Conservation (phyloP, 2,113 vertebrate species). For the Nycticebus coucang region DNA sequence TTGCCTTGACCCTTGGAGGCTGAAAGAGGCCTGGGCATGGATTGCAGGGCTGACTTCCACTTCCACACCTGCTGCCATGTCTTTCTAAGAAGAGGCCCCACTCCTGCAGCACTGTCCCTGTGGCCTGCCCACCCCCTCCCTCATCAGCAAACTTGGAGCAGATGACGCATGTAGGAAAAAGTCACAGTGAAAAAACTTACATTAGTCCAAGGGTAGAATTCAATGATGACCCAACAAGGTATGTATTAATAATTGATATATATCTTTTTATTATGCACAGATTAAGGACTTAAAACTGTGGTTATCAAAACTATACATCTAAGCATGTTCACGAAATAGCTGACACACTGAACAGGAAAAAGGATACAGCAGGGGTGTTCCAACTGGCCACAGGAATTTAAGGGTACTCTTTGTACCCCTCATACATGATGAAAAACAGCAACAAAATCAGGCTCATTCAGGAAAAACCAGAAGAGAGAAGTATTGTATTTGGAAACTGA, state of each 20-base stretch:
- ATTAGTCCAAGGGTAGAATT: not conserved
- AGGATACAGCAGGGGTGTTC: constrained; percentile 81
- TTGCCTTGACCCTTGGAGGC: not conserved
- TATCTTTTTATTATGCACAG: constrained; percentile 90
- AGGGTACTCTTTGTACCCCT: constrained; percentile 78
- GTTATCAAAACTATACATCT: constrained; percentile 88
- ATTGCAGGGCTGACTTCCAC: not conserved
- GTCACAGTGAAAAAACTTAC: not conserved
- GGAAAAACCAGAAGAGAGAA: constrained; percentile 76
- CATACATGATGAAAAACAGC: constrained; percentile 64
- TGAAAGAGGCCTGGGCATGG: not conserved
- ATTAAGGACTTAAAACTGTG: constrained; percentile 85
- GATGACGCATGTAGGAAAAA: not conserved
- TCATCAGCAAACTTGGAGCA: not conserved
- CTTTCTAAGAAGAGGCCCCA: not conserved
- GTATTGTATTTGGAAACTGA: constrained; percentile 79
- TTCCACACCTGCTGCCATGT: not conserved
- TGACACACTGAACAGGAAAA: constrained; percentile 80
- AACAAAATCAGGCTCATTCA: constrained; percentile 74
- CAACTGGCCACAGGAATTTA: constrained; percentile 87
- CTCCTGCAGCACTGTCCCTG: not conserved
- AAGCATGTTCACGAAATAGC: constrained; percentile 82
- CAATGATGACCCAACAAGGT: constrained; percentile 27
- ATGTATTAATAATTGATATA: constrained; percentile 83
- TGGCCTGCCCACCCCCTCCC: not conserved